Evolutionary conservation across 2,797 vertebrate genomes (phyloP).

Genomic region (Crocodylus rhombifer): DNA sequence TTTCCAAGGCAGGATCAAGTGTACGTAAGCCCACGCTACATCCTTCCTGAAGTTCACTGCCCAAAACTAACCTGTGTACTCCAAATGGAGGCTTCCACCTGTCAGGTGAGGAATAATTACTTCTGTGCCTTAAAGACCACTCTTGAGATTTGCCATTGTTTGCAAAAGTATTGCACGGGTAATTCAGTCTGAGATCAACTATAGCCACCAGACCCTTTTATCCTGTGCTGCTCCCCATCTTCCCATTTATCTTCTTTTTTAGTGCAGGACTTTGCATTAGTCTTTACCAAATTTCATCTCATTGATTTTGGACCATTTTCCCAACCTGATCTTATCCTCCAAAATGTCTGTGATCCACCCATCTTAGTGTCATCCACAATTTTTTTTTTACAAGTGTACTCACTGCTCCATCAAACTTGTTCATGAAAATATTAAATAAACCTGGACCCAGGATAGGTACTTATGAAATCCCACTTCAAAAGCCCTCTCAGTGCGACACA

Average conservation of each 20-base stretch:
- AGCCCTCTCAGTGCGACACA: neutral
- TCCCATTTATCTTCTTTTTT: accelerated
- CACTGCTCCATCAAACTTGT: neutral
- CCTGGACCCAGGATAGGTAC: neutral
- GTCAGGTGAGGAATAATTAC: neutral
- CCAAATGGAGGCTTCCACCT: neutral
- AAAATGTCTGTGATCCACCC: neutral
- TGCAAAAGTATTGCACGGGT: neutral
- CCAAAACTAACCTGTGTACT: neutral
- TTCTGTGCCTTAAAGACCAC: neutral
- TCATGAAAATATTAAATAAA: neutral
- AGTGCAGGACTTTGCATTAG: neutral
- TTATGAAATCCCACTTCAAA: neutral
- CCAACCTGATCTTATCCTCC: neutral
- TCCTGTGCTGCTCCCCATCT: neutral
- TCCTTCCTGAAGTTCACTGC: too few species aligned
- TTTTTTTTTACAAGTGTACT: neutral
- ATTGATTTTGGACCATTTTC: neutral
- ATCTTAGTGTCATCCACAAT: neutral
- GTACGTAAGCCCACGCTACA: too few species aligned
- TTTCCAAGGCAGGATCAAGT: too few species aligned
- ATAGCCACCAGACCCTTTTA: neutral
- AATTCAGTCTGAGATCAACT: neutral
- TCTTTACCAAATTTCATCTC: neutral
- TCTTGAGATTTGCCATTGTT: slow-evolving; percentile 8